These are phyloP conservation scores for Drosophila quadrilineata DNA, from an alignment of 1,140 invertebrate genomes.

Conservation along the genomic window DNA sequence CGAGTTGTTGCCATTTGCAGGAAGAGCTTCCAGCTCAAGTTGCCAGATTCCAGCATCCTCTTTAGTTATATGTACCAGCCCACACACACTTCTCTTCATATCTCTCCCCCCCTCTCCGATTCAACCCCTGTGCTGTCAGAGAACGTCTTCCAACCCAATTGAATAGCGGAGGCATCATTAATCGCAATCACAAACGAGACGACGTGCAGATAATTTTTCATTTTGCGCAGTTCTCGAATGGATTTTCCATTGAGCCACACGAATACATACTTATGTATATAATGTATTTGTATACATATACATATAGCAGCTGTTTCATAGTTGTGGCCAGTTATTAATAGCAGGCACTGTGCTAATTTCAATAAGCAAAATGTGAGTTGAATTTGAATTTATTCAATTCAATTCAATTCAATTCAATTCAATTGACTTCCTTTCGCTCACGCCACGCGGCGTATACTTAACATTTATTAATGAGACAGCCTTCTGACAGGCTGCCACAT, in stretches of 20 bases:
- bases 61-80: no score
- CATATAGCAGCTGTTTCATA: neutral
- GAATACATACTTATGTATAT: neutral
- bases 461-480: slow-evolving; percentile 1
- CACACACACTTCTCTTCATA: neutral
- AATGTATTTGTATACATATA: neutral
- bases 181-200: slow-evolving; percentile 61
- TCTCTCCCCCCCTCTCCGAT: neutral
- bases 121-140: slow-evolving; percentile 22
- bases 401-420: neutral
- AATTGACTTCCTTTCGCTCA: neutral
- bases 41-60: slow-evolving; percentile 16
- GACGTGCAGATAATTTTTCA: slow-evolving; percentile 68
- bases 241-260: slow-evolving; percentile 40
- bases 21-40: slow-evolving; percentile 43
- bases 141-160: no score
- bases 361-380: neutral
- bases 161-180: slow-evolving; percentile 46
- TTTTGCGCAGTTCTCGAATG: slow-evolving; percentile 40
- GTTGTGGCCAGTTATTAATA: slow-evolving; percentile 41
- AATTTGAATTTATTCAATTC: neutral
- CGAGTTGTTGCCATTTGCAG: slow-evolving; percentile 40
- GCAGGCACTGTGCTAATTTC: slow-evolving; percentile 1
- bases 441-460: slow-evolving; percentile 17
- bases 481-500: no score